Conservation (phyloP, 2,888 invertebrate genomes). For the Polietes domitor region DNA sequence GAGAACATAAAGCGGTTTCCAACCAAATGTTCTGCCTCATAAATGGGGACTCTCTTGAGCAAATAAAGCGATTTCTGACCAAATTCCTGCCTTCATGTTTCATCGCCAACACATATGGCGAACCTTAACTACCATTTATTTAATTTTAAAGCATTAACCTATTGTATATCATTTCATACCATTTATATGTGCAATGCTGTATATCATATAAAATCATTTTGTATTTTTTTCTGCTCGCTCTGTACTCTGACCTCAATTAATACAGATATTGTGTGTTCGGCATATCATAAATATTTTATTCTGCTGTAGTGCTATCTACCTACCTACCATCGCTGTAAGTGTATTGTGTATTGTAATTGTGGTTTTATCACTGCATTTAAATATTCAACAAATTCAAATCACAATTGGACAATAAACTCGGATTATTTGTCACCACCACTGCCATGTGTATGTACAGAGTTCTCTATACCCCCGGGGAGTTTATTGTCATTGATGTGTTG, state of each 20-base stretch:
- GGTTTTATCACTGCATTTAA: conserved; percentile 47
- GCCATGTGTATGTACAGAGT: neutral
- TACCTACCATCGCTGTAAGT: no score
- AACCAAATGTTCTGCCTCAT: no score
- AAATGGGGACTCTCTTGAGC: no score
- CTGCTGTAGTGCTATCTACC: neutral
- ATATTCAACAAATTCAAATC: conserved; percentile 27
- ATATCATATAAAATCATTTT: no score
- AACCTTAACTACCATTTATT: no score
- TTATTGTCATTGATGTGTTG: neutral
- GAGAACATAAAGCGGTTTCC: no score
- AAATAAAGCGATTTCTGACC: no score
- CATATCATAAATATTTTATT: conserved; percentile 26
- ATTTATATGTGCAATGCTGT: no score
- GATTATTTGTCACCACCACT: neutral
- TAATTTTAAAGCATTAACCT: no score
- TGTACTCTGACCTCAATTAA: conserved; percentile 41
- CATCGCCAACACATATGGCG: no score
- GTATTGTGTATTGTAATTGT: conserved; percentile 47
- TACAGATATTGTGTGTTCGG: neutral
- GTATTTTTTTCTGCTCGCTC: neutral
- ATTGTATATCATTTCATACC: no score
- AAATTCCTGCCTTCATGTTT: no score
- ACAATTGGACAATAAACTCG: conserved; percentile 13
- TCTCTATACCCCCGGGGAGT: neutral